phyloP scores from a whole-genome alignment of 2,113 vertebrate genomes.

The Carollia perspicillata region DNA sequence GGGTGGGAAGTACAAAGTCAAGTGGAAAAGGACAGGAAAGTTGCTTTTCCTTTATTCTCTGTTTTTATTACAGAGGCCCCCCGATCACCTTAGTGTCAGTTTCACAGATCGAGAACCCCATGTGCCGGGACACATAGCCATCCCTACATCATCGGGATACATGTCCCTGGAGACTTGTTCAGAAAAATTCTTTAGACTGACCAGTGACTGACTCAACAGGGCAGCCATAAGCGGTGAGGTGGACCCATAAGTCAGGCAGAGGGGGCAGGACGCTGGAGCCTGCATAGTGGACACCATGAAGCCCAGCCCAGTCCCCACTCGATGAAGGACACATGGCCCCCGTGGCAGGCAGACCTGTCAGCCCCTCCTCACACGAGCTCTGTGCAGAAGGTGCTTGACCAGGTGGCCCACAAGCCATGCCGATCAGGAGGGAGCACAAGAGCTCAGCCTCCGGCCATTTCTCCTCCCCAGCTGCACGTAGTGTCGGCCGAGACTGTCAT shows the following conservation, averaged over 20 bases:
- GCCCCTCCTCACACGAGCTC: not conserved
- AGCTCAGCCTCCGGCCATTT: not conserved
- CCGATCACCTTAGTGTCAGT: not conserved
- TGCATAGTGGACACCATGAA: not conserved
- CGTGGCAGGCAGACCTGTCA: not conserved
- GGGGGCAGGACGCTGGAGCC: not conserved
- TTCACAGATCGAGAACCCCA: too few species aligned
- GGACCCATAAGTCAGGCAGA: not conserved
- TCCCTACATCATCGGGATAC: too few species aligned
- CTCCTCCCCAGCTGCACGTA: accelerated
- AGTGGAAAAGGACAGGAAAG: not conserved
- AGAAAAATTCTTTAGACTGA: not conserved
- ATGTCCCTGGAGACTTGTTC: not conserved
- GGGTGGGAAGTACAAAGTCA: not conserved
- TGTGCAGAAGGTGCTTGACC: not conserved
- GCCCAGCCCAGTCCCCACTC: not conserved
- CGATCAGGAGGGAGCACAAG: not conserved
- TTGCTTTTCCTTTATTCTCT: not conserved
- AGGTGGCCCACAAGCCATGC: not conserved
- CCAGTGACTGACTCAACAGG: not conserved
- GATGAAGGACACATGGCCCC: accelerated
- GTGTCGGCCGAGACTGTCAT: not conserved
- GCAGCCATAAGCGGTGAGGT: too few species aligned
- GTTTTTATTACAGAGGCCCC: not conserved
- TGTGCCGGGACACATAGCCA: not conserved